Percentiles rank a stretch among this genome's conserved stretches.
Conservation (phyloP, 2,797 vertebrate genomes). For the Lerista edwardsae region DNA sequence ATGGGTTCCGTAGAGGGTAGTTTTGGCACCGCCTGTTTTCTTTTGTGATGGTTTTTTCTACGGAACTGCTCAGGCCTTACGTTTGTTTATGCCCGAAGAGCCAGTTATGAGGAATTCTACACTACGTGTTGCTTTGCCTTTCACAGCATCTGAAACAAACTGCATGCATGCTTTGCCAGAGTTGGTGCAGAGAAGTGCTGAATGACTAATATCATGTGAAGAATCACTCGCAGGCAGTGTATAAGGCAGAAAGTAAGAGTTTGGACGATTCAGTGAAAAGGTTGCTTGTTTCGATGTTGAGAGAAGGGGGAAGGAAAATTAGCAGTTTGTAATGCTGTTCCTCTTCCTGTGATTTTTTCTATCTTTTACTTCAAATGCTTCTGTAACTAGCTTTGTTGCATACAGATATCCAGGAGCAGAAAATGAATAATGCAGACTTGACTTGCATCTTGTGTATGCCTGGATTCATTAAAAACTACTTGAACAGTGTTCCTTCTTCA, state of each 20-base stretch:
- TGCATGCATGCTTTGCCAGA: background rate
- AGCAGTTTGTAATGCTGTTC: background rate
- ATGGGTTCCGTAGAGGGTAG: background rate
- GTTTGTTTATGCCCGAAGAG: background rate
- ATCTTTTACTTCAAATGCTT: background rate
- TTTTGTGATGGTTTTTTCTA: background rate
- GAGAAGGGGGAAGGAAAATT: background rate
- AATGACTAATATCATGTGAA: background rate
- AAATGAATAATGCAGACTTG: accelerated
- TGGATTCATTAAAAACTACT: background rate
- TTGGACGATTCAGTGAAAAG: background rate
- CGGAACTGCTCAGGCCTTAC: too few species aligned
- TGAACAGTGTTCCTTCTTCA: background rate
- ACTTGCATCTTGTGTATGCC: accelerated
- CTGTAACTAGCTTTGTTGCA: background rate
- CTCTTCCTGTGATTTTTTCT: background rate
- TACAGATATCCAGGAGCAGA: background rate
- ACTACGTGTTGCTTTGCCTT: background rate
- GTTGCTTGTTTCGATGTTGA: background rate
- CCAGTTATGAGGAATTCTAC: background rate
- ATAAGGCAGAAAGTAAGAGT: background rate
- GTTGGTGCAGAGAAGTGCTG: background rate
- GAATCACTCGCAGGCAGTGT: background rate
- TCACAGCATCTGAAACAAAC: too few species aligned
- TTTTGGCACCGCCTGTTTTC: background rate